phyloP scores from a whole-genome alignment of 1,140 invertebrate genomes.

The Limonius californicus region DNA sequence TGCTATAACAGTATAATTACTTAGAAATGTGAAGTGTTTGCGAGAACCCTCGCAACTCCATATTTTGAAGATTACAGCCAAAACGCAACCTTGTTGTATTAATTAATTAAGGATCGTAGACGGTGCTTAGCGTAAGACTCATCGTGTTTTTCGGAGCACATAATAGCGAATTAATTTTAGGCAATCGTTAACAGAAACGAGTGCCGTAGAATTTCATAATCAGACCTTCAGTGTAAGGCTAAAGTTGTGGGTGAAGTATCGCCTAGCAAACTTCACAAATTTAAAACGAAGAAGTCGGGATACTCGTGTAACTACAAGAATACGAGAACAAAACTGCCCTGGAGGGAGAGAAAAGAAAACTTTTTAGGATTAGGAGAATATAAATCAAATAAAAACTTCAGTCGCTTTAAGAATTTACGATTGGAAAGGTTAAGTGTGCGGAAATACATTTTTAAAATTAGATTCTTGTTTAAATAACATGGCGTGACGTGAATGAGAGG shows the following conservation, averaged over 20 bases:
- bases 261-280: neutral
- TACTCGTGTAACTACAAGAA: neutral
- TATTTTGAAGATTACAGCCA: slow-evolving; percentile 6
- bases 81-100: slow-evolving; percentile 10
- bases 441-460: slow-evolving; percentile 14
- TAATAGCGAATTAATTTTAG: neutral
- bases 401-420: slow-evolving; percentile 7
- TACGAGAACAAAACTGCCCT: slow-evolving; percentile 4
- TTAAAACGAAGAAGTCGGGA: neutral
- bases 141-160: neutral
- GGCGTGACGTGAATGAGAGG: neutral
- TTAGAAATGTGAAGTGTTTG: slow-evolving; percentile 4
- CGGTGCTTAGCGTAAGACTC: neutral
- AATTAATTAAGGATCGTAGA: slow-evolving; percentile 10
- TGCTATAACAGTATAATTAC: slow-evolving; percentile 11
- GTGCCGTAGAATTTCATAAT: too few relatives aligned
- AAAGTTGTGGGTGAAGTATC: too few relatives aligned
- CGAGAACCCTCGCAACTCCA: neutral
- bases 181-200: neutral
- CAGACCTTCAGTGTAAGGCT: too few relatives aligned
- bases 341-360: neutral
- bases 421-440: slow-evolving; percentile 12
- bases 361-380: slow-evolving; percentile 7
- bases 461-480: slow-evolving; percentile 13
- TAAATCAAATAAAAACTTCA: slow-evolving; percentile 12